phyloP scores from a whole-genome alignment of 2,888 invertebrate species.

The Dryomyza anilis region DNA sequence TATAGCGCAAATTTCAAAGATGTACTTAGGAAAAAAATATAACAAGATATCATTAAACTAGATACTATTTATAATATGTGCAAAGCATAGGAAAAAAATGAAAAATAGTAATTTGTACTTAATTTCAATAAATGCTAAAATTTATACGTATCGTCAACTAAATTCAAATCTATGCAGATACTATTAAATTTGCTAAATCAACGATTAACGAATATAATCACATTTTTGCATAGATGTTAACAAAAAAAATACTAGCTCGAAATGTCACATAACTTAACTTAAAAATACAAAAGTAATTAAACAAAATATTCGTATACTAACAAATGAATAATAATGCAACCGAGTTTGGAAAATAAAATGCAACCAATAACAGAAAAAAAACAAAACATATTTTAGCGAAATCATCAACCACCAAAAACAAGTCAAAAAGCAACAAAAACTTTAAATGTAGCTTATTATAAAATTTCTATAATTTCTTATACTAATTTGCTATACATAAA shows the following conservation, averaged over 20 bases:
- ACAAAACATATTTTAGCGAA: constrained; percentile 35
- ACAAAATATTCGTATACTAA: constrained; percentile 3
- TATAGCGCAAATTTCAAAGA: constrained; percentile 16
- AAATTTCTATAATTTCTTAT: constrained; percentile 48
- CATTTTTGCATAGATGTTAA: constrained; percentile 16
- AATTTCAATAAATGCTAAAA: too few relatives aligned
- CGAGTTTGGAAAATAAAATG: background rate
- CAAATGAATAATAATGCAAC: too few relatives aligned
- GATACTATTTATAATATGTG: background rate
- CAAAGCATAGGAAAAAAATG: too few relatives aligned
- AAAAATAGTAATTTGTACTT: too few relatives aligned
- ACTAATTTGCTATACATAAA: constrained; percentile 54
- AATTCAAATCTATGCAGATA: too few relatives aligned
- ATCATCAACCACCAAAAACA: constrained; percentile 37
- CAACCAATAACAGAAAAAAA: background rate
- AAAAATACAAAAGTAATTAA: background rate
- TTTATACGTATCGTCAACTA: too few relatives aligned
- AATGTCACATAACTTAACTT: background rate
- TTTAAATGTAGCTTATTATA: constrained; percentile 45
- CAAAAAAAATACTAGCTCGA: constrained; percentile 2
- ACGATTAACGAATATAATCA: too few relatives aligned
- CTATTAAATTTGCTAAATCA: too few relatives aligned
- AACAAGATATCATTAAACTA: constrained; percentile 25
- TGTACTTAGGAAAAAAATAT: constrained; percentile 11
- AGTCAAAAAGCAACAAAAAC: constrained; percentile 31